Evolutionary conservation across 2,888 invertebrate genomes (phyloP), one percentile per base, ranked within the genome.

Genomic region (Hedychridium roseum): DNA sequence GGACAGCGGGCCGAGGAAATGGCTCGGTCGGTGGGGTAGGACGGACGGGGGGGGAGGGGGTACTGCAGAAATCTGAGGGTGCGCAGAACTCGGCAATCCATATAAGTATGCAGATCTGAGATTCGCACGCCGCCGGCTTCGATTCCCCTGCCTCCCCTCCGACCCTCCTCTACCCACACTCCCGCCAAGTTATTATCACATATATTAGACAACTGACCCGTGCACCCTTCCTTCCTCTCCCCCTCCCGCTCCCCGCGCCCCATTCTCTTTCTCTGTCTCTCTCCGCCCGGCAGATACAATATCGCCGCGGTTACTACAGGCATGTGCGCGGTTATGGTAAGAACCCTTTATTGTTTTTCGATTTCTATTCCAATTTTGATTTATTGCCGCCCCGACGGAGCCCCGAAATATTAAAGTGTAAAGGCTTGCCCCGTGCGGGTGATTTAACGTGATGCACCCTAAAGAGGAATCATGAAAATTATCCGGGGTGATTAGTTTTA

Each of bases 311-410:
- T 52, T 62, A 43, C 20, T 14, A 21, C 12, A 28, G 50, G 47
- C 64, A 65, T 54, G 57, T 60, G 51, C 63, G 68, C 68, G 70
- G 74, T 70, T 74, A 70, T 73, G 69, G 70, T 70, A 71, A 73
- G 69, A 74, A 73, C 67, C 73, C 69, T 73, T 74, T 74, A 76
- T 76, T 74, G 77, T 74, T 77, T 75, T 74, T 74, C n/a, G n/a
- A n/a, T 73, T 74, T 75, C 74, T 74, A 74, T 76, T 75, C 74
- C 65, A 64, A 52, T 58, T 60, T 65, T 66, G 68, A 66, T 71
- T 71, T 73, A 74, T 75, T 73, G 71, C 54, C 27, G 9, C 9
- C 27, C 3, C 27, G 9, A 9, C 27, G 12, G 4, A 27, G 9
- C 27, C 27, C 3, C 9, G 4, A 27, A 27, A 7, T 9, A 27